Evolutionary conservation across 2,888 invertebrate species (phyloP).

Genomic region (Aleiodes testaceus): DNA sequence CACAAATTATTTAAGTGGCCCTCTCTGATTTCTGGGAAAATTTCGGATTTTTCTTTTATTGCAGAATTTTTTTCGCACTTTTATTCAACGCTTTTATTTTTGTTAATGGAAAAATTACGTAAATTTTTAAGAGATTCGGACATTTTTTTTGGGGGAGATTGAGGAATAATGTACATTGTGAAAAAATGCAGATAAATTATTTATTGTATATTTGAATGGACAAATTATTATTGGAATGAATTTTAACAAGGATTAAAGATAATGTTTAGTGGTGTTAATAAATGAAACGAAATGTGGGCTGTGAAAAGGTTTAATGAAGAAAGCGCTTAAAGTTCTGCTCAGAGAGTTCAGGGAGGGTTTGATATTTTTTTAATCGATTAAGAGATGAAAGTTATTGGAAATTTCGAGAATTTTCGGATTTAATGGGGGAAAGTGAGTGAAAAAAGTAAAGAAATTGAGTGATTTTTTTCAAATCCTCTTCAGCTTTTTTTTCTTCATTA

Average conservation of each 20-base stretch:
- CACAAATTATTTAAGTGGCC: conserved; percentile 57
- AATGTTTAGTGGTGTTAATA: conserved; percentile 44
- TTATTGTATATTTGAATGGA: conserved; percentile 67
- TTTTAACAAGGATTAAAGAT: conserved; percentile 33
- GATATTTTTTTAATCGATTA: conserved; percentile 68
- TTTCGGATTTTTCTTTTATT: conserved; percentile 50
- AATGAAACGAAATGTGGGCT: conserved; percentile 69
- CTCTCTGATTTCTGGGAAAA: conserved; percentile 47
- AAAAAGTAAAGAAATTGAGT: too few relatives aligned
- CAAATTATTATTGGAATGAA: conserved; percentile 47
- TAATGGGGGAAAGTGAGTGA: too few relatives aligned
- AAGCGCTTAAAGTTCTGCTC: conserved; percentile 45
- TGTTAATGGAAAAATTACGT: conserved; percentile 6
- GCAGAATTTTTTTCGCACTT: conserved; percentile 66
- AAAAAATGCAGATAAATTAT: conserved; percentile 64
- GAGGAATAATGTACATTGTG: conserved; percentile 60
- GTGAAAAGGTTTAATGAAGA: conserved; percentile 63
- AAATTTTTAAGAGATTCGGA: conserved; percentile 1
- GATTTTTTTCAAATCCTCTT: too few relatives aligned
- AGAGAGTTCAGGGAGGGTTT: conserved; percentile 66
- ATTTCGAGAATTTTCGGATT: neutral
- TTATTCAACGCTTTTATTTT: neutral
- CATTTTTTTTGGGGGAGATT: neutral
- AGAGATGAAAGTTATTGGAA: conserved; percentile 53
- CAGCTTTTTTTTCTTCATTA: neutral